phyloP scores from a whole-genome alignment of 1,140 invertebrate species.

The Bombus sylvicola region DNA sequence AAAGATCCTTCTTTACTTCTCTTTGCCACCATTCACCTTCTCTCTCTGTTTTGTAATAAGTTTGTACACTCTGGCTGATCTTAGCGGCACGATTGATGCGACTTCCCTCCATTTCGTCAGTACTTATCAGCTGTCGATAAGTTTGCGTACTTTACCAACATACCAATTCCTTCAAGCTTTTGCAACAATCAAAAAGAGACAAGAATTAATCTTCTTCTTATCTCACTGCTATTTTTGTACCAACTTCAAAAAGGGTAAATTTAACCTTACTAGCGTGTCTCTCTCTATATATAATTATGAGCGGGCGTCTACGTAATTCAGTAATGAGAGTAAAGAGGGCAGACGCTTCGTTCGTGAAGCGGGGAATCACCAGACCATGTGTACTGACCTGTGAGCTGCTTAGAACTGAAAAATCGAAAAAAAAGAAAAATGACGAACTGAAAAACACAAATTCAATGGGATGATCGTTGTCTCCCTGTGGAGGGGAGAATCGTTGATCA shows the following conservation, averaged over 20 bases:
- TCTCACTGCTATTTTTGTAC: not conserved
- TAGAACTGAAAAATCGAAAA: conserved; percentile 5
- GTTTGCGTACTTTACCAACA: not conserved
- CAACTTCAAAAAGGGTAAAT: not conserved
- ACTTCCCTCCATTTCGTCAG: not conserved
- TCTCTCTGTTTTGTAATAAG: conserved; percentile 19
- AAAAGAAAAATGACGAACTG: not conserved
- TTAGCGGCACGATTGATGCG: conserved; percentile 25
- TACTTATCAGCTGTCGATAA: not conserved
- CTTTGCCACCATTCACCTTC: conserved; percentile 10
- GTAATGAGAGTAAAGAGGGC: not conserved
- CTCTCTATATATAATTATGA: too few relatives aligned
- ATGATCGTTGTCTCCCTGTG: conserved; percentile 3
- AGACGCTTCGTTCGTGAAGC: conserved; percentile 22
- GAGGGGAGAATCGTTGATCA: conserved; percentile 29
- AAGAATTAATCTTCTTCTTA: too few relatives aligned
- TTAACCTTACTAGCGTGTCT: not conserved
- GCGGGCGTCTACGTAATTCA: not conserved
- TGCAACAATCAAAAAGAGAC: not conserved
- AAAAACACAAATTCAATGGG: not conserved
- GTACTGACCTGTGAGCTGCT: conserved; percentile 22
- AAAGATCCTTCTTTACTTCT: conserved; percentile 16
- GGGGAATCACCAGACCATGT: conserved; percentile 14
- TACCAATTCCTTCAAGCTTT: not conserved
- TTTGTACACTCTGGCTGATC: conserved; percentile 6